These are phyloP conservation scores for Athetis lepigone DNA, from an alignment of 2,888 invertebrate species.

Conservation along the genomic window DNA sequence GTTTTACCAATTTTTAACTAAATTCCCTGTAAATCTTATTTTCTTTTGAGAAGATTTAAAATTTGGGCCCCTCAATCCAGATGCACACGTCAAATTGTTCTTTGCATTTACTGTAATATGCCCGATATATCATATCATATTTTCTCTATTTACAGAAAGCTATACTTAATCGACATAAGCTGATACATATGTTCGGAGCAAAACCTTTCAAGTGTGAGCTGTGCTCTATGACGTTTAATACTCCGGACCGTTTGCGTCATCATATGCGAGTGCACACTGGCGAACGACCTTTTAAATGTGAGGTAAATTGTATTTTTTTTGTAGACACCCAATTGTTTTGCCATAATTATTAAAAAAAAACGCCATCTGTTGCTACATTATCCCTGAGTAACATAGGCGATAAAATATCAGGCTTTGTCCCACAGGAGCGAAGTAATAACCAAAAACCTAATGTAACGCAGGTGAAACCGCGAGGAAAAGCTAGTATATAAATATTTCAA, in stretches of 20 bases:
- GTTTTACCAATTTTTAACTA: no score
- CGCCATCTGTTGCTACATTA: no score
- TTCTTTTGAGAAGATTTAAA: no score
- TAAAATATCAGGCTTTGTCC: neutral
- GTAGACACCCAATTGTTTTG: neutral
- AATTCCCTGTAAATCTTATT: no score
- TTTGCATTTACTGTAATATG: neutral
- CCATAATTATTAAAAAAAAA: no score
- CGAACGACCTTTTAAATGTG: slow-evolving; percentile 81
- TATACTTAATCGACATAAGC: slow-evolving; percentile 68
- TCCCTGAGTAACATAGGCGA: no score
- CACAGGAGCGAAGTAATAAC: no score
- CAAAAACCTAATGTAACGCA: no score
- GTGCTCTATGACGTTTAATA: slow-evolving; percentile 77
- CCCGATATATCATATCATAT: neutral
- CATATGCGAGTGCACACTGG: slow-evolving; percentile 82
- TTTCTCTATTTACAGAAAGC: slow-evolving; percentile 65
- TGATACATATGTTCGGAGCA: slow-evolving; percentile 72
- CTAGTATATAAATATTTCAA: no score
- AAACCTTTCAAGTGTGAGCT: slow-evolving; percentile 73
- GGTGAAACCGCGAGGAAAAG: no score
- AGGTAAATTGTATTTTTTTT: slow-evolving; percentile 67
- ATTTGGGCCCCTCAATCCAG: no score
- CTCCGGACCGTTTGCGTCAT: slow-evolving; percentile 65
- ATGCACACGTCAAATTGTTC: neutral